Evolutionary conservation across 2,888 invertebrate species (phyloP).

Genomic region (Aporophyla lueneburgensis): DNA sequence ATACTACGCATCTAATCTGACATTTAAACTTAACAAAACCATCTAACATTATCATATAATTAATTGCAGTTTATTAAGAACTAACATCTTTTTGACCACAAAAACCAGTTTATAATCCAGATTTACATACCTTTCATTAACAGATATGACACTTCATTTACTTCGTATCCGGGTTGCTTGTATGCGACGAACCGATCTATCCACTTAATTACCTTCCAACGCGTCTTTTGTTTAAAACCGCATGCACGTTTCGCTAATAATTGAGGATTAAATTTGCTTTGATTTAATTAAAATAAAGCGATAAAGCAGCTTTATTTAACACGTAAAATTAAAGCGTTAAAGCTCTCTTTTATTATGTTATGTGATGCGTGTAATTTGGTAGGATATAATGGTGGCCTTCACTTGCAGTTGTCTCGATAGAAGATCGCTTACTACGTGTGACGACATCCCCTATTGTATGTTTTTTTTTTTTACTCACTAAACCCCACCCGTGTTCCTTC

Average conservation of each 20-base stretch:
- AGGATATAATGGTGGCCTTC: not conserved
- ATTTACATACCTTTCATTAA: conserved; percentile 17
- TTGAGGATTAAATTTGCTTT: conserved; percentile 20
- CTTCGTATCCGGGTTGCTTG: not conserved
- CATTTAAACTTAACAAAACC: too few species aligned
- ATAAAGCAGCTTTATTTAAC: not conserved
- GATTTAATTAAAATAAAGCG: conserved; percentile 18
- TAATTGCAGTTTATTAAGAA: not conserved
- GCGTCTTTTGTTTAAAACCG: conserved; percentile 52
- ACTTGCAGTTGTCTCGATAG: not conserved
- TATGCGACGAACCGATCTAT: conserved; percentile 36
- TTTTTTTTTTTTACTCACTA: too few species aligned
- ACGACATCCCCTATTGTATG: not conserved
- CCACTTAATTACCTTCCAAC: conserved; percentile 57
- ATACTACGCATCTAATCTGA: too few species aligned
- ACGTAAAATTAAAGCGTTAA: not conserved
- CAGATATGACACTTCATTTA: conserved; percentile 45
- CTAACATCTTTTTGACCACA: not conserved
- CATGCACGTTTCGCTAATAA: conserved; percentile 36
- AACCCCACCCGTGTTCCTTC: too few species aligned
- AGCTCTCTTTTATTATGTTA: not conserved
- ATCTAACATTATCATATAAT: not conserved
- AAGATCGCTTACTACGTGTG: not conserved
- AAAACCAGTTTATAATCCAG: not conserved
- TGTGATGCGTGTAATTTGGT: not conserved